Percentiles rank a stretch among this genome's conserved stretches.
Conservation (phyloP, 64 coral and sea anemone genomes). For the Montipora capricornis region DNA sequence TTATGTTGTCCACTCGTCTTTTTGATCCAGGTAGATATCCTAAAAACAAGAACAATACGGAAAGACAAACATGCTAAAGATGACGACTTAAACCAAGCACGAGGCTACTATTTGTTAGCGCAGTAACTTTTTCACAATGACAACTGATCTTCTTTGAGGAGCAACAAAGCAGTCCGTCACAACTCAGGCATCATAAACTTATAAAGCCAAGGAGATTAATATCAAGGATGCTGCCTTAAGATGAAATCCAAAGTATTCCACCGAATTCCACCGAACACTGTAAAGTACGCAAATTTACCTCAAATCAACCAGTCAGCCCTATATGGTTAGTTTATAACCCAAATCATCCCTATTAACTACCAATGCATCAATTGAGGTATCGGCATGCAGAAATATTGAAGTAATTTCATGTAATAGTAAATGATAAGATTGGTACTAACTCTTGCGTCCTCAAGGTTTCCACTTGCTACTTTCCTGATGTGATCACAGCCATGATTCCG, state of each 20-base stretch:
- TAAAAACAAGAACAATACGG: neutral
- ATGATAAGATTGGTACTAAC: conserved; percentile 24
- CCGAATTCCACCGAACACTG: no score
- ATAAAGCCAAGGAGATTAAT: neutral
- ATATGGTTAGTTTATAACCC: no score
- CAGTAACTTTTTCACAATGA: no score
- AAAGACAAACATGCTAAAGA: neutral
- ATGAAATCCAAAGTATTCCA: neutral
- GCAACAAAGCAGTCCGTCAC: no score
- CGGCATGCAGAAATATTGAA: no score
- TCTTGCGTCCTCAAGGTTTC: conserved; percentile 81
- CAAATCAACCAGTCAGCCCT: no score
- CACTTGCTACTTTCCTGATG: conserved; percentile 86
- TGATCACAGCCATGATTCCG: conserved; percentile 93
- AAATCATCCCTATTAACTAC: no score
- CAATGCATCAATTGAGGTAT: no score
- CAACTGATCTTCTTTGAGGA: no score
- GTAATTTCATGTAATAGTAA: neutral
- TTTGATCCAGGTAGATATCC: conserved; percentile 83
- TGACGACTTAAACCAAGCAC: neutral
- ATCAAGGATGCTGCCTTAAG: neutral
- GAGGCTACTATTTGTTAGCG: neutral
- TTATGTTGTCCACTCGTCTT: conserved; percentile 72
- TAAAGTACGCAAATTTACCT: no score
- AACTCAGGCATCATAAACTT: no score